These are phyloP conservation scores for Bombus waltoni DNA, from an alignment of 1,140 invertebrate species.

Conservation along the genomic window DNA sequence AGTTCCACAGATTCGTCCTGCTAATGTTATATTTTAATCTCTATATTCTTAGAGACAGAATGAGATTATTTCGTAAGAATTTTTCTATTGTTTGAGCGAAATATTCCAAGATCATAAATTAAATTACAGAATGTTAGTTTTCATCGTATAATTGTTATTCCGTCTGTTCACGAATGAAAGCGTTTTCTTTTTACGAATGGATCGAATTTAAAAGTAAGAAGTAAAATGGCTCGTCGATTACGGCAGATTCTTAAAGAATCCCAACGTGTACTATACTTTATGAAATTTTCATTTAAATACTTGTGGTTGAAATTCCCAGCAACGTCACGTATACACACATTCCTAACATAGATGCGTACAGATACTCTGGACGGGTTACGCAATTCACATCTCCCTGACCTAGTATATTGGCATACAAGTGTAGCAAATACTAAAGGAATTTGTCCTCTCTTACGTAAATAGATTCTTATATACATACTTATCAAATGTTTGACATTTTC, in stretches of 20 bases:
- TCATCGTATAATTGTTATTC: background rate
- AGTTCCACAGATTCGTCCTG: no score
- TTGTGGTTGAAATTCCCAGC: conserved; percentile 25
- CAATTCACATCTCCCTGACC: conserved; percentile 15
- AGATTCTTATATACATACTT: background rate
- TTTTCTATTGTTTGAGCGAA: background rate
- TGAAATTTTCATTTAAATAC: conserved; percentile 23
- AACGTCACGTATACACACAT: conserved; percentile 13
- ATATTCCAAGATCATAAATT: background rate
- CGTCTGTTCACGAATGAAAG: background rate
- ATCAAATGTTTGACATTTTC: background rate
- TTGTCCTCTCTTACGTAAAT: background rate
- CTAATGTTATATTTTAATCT: background rate
- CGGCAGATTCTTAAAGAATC: background rate
- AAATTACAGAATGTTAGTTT: background rate
- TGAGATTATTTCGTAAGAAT: no score
- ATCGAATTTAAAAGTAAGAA: background rate
- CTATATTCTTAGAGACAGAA: background rate
- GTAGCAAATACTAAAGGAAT: conserved; percentile 29
- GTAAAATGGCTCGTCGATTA: background rate
- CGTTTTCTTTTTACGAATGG: background rate
- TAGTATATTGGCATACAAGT: conserved; percentile 19
- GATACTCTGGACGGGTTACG: conserved; percentile 8
- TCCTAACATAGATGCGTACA: conserved; percentile 8
- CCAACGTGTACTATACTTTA: background rate